A percentile compares a stretch with the other conserved stretches of the same genome.
These are phyloP conservation scores for Pteropus rufus DNA, from an alignment of 2,797 vertebrate species.

Conservation along the genomic window DNA sequence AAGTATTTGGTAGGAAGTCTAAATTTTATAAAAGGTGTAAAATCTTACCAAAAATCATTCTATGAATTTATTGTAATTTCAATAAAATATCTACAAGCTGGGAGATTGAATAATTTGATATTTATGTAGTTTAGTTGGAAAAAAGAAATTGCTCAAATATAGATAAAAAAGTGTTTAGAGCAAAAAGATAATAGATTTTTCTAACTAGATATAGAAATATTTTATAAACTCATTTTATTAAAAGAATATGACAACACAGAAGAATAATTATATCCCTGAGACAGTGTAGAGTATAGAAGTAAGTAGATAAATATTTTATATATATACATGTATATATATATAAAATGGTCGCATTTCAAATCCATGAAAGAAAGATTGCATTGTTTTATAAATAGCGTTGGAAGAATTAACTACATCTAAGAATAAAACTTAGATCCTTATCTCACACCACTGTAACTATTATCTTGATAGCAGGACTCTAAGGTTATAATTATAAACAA, in stretches of 20 bases:
- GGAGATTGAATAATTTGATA: background rate
- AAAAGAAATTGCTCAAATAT: background rate
- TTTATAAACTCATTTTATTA: background rate
- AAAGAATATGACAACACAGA: background rate
- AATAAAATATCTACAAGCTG: background rate
- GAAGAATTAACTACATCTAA: background rate
- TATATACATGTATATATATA: background rate
- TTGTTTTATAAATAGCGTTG: background rate
- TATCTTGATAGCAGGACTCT: background rate
- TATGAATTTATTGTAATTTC: background rate
- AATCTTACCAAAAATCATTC: background rate
- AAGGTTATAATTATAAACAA: background rate
- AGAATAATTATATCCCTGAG: background rate
- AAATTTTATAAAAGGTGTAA: background rate
- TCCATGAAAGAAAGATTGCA: background rate
- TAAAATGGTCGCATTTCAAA: background rate
- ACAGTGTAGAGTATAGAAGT: background rate
- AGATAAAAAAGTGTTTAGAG: background rate
- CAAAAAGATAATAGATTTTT: background rate
- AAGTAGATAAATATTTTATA: background rate
- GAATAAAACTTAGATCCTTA: background rate
- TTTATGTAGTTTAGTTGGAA: background rate
- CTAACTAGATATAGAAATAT: background rate
- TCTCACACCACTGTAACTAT: background rate
- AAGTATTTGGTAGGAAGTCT: background rate